phyloP scores from a whole-genome alignment of 2,888 invertebrate species.

The Cinara cedri region DNA sequence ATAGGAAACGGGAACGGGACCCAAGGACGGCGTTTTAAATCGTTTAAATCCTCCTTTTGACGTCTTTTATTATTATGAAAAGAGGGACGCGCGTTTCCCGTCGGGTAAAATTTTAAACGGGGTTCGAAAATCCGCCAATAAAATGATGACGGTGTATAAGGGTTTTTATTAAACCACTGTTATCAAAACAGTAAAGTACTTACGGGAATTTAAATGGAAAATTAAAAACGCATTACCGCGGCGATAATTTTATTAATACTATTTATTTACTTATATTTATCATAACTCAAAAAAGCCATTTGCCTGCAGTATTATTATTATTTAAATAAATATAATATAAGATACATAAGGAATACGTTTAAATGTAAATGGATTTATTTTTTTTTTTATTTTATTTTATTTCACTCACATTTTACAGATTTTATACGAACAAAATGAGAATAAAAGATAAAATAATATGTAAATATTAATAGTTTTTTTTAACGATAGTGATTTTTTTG shows the following conservation, averaged over 20 bases:
- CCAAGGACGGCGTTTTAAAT: conserved; percentile 36
- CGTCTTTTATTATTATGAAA: not conserved
- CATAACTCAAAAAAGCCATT: not conserved
- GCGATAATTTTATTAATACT: conserved; percentile 44
- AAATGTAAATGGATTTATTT: not conserved
- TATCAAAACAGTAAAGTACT: conserved; percentile 54
- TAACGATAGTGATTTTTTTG: too few relatives aligned
- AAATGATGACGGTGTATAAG: conserved; percentile 20
- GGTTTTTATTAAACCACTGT: conserved; percentile 51
- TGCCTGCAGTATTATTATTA: not conserved
- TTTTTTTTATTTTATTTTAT: not conserved
- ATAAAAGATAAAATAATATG: too few relatives aligned
- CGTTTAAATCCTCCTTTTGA: conserved; percentile 29
- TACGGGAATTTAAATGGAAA: conserved; percentile 55
- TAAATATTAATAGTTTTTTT: too few relatives aligned
- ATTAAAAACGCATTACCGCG: conserved; percentile 51
- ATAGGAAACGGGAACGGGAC: conserved; percentile 11
- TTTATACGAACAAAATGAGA: too few relatives aligned
- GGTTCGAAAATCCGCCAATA: conserved; percentile 51
- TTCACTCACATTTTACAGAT: not conserved
- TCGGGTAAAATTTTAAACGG: conserved; percentile 28
- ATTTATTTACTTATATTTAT: conserved; percentile 40
- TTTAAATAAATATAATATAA: not conserved
- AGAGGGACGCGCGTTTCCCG: conserved; percentile 10
- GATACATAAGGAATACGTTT: not conserved